These are phyloP conservation scores for Eolophus roseicapilla DNA, from an alignment of 2,113 vertebrate genomes.

Conservation along the genomic window DNA sequence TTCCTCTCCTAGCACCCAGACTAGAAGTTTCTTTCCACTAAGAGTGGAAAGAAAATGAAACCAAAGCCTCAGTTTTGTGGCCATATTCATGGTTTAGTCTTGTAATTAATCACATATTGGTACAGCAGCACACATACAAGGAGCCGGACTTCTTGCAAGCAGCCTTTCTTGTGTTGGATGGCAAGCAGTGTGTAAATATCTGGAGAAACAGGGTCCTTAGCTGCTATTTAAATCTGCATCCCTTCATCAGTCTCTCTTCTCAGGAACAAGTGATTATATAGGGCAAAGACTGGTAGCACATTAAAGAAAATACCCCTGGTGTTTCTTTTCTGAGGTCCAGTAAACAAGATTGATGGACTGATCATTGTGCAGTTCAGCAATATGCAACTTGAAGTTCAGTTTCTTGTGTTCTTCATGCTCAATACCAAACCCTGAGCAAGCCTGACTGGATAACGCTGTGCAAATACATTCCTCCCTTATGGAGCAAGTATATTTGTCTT, in stretches of 20 bases:
- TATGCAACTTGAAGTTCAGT: not conserved
- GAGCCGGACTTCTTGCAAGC: not conserved
- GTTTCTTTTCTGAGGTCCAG: not conserved
- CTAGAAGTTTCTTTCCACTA: not conserved
- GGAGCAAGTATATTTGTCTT: not conserved
- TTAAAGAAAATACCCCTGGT: not conserved
- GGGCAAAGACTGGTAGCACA: not conserved
- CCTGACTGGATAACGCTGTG: not conserved
- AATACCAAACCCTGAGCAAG: not conserved
- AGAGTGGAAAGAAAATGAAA: not conserved
- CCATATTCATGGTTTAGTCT: not conserved
- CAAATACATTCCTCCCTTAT: not conserved
- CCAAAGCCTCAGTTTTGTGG: not conserved
- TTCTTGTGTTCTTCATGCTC: not conserved
- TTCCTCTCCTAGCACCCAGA: not conserved
- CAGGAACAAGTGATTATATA: not conserved
- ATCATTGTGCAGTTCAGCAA: not conserved
- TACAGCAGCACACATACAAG: fast-evolving
- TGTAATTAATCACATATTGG: not conserved
- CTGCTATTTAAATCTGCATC: not conserved
- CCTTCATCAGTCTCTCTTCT: not conserved
- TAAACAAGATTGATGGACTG: not conserved
- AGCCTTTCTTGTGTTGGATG: not conserved
- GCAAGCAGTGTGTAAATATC: not conserved
- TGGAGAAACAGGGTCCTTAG: not conserved